Evolutionary conservation across 2,797 vertebrate species (phyloP).

Genomic region (Sarcoramphus papa): DNA sequence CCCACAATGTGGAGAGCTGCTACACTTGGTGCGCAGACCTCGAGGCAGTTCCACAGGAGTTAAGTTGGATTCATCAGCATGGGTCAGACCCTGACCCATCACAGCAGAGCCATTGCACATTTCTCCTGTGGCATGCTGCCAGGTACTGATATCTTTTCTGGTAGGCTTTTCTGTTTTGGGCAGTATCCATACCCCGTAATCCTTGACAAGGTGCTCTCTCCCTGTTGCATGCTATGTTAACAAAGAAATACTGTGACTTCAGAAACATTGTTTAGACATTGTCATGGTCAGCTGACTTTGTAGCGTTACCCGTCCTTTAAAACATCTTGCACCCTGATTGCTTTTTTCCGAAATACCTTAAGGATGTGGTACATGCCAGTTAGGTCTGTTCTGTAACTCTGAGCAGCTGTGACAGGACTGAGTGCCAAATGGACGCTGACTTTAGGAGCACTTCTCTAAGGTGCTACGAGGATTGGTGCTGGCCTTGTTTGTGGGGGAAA

Average conservation of each 20-base stretch:
- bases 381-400: background rate
- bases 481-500: background rate
- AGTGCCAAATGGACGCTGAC: background rate
- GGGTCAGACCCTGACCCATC: background rate
- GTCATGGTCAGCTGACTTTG: background rate
- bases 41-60: background rate
- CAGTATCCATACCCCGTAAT: background rate
- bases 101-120: rapidly evolving
- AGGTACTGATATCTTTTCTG: background rate
- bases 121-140: background rate
- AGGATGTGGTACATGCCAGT: background rate
- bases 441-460: background rate
- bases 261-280: background rate
- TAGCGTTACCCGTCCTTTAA: background rate
- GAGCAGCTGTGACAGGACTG: background rate
- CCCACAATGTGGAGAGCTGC: background rate
- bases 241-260: background rate
- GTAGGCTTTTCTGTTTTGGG: background rate
- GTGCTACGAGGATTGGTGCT: background rate
- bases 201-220: background rate
- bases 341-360: background rate
- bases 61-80: background rate
- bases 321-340: background rate
- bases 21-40: background rate
- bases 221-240: background rate